phyloP scores from a whole-genome alignment of 2,797 vertebrate genomes.

The Sebastes itinus region DNA sequence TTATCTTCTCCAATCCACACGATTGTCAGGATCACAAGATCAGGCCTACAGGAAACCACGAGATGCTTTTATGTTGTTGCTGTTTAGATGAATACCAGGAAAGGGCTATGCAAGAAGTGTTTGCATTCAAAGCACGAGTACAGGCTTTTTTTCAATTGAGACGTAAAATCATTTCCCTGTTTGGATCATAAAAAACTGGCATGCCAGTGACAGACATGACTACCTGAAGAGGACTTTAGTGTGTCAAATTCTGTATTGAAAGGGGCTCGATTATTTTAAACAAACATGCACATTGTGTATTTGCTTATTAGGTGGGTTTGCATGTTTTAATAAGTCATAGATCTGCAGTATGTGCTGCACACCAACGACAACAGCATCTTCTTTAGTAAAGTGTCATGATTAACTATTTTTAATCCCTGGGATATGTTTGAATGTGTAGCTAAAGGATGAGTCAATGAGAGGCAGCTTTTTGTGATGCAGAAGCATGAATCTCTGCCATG shows the following conservation, averaged over 20 bases:
- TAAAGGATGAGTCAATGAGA: not conserved
- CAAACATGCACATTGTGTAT: not conserved
- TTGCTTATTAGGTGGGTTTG: not conserved
- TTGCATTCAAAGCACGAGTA: not conserved
- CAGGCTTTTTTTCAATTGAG: not conserved
- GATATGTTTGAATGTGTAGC: not conserved
- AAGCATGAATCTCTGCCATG: constrained; percentile 38
- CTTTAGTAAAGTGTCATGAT: not conserved
- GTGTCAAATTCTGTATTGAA: not conserved
- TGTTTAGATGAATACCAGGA: not conserved
- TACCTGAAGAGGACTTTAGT: not conserved
- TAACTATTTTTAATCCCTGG: not conserved
- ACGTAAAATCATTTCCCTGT: not conserved
- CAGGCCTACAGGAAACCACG: constrained; percentile 20
- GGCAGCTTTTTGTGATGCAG: constrained; percentile 27
- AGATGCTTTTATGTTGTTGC: constrained; percentile 11
- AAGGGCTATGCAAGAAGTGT: not conserved
- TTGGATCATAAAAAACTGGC: not conserved
- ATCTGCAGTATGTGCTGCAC: not conserved
- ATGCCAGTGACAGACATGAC: not conserved
- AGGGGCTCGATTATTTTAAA: not conserved
- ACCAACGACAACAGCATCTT: not conserved
- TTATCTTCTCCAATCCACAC: constrained; percentile 10
- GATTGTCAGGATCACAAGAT: constrained; percentile 42
- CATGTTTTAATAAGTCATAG: not conserved